A percentile compares a stretch with the other conserved stretches of the same genome.
Conservation (phyloP, 64 coral and sea anemone genomes). For the Stichodactyla helianthus region DNA sequence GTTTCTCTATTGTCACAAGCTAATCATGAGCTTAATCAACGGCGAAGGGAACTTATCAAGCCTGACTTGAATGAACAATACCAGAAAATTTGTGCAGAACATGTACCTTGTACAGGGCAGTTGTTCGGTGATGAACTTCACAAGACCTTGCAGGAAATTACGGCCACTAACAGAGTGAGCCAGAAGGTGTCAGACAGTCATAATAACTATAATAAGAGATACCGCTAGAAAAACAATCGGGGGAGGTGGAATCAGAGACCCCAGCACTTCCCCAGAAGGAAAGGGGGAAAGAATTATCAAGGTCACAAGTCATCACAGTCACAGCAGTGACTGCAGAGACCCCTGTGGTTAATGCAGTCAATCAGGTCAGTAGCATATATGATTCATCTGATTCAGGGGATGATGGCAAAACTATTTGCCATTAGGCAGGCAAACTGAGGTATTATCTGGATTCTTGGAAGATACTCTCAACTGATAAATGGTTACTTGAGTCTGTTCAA, state of each 20-base stretch:
- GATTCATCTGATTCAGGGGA: background rate
- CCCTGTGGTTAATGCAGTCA: background rate
- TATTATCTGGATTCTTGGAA: constrained; percentile 10
- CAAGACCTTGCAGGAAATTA: background rate
- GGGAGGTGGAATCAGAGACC: background rate
- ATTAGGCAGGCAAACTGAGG: constrained; percentile 10
- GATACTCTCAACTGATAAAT: background rate
- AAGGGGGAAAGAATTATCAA: constrained; percentile 8
- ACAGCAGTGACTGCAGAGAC: background rate
- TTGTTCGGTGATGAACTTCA: constrained; percentile 47
- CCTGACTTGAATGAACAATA: constrained; percentile 38
- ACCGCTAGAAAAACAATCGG: constrained; percentile 7
- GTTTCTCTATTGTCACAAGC: constrained; percentile 24
- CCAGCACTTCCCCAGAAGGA: background rate
- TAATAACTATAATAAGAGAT: background rate
- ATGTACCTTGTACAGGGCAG: constrained; percentile 24
- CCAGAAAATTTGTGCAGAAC: constrained; percentile 43
- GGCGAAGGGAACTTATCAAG: constrained; percentile 32
- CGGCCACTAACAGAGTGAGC: background rate
- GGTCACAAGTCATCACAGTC: constrained; percentile 3
- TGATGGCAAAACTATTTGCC: background rate
- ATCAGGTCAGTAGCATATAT: constrained; percentile 12
- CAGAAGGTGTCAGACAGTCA: background rate
- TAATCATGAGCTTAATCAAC: constrained; percentile 32
- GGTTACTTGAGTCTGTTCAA: constrained; percentile 2